These are phyloP conservation scores for Rhopilema esculentum DNA, from an alignment of 30 jellyfish, hydroid and myxozoan genomes.

Conservation along the genomic window DNA sequence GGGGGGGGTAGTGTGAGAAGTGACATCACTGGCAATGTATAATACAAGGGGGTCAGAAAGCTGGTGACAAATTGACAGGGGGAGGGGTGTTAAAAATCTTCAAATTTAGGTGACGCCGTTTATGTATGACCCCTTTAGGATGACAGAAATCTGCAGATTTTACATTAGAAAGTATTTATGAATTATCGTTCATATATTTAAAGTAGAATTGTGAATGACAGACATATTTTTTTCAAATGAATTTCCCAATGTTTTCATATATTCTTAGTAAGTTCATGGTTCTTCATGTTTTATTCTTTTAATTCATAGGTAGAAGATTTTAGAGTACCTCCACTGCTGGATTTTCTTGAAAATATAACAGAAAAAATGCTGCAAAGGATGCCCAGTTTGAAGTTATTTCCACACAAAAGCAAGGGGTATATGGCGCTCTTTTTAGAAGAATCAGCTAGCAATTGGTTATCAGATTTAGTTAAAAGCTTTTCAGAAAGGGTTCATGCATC, in stretches of 20 bases:
- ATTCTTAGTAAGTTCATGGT: neutral
- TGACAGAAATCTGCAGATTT: no score
- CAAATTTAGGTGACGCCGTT: no score
- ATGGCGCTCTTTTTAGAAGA: slow-evolving; percentile 92
- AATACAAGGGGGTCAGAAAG: no score
- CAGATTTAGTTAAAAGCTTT: slow-evolving; percentile 56
- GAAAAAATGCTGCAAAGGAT: slow-evolving; percentile 23
- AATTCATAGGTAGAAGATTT: slow-evolving; percentile 76
- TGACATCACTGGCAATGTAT: no score
- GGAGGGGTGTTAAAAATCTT: no score
- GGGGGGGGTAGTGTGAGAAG: no score
- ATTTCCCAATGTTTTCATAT: neutral
- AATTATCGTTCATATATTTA: no score
- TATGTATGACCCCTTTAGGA: no score
- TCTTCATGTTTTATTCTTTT: neutral
- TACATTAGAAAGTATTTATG: no score
- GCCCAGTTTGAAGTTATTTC: slow-evolving; percentile 51
- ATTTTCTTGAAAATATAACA: slow-evolving; percentile 61
- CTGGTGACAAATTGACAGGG: no score
- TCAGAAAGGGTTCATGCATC: slow-evolving; percentile 60
- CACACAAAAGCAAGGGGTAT: slow-evolving; percentile 81
- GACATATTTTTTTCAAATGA: neutral
- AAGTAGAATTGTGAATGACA: no score
- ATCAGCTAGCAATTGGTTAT: slow-evolving; percentile 72
- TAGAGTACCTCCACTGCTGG: slow-evolving; percentile 82